These are phyloP conservation scores for Caiman crocodilus DNA, from an alignment of 2,797 vertebrate species.

Conservation along the genomic window DNA sequence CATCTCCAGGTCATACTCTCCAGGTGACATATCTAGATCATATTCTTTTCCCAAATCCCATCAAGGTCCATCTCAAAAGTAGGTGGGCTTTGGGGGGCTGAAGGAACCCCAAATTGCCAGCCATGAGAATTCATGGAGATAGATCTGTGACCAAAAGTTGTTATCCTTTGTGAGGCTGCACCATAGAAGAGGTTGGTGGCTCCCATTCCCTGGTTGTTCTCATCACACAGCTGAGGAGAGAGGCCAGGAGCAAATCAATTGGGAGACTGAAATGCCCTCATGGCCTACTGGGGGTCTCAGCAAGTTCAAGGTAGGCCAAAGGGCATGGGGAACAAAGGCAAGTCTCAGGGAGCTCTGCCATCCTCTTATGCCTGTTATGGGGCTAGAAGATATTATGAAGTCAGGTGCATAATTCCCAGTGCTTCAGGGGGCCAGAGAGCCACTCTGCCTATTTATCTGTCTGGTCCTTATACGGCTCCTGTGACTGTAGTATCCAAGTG, in stretches of 20 bases:
- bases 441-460: not conserved
- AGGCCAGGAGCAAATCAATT: not conserved
- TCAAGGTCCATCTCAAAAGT: constrained; percentile 63
- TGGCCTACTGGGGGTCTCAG: not conserved
- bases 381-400: not conserved
- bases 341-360: not conserved
- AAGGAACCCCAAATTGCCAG: constrained; percentile 63
- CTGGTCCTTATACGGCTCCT: not conserved
- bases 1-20: too few relatives aligned
- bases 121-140: constrained; percentile 62
- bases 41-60: constrained; percentile 71
- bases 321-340: not conserved
- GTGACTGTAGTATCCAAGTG: not conserved
- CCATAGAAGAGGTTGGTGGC: not conserved
- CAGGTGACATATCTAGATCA: not conserved
- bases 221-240: not conserved
- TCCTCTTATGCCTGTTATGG: not conserved
- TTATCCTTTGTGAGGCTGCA: not conserved
- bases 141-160: constrained; percentile 43
- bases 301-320: not conserved
- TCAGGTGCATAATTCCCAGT: not conserved
- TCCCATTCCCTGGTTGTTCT: too few relatives aligned
- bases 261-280: not conserved
- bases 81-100: constrained; percentile 42
- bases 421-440: not conserved